Evolutionary conservation across 2,888 invertebrate genomes (phyloP).

Genomic region (Trachelus stipa): DNA sequence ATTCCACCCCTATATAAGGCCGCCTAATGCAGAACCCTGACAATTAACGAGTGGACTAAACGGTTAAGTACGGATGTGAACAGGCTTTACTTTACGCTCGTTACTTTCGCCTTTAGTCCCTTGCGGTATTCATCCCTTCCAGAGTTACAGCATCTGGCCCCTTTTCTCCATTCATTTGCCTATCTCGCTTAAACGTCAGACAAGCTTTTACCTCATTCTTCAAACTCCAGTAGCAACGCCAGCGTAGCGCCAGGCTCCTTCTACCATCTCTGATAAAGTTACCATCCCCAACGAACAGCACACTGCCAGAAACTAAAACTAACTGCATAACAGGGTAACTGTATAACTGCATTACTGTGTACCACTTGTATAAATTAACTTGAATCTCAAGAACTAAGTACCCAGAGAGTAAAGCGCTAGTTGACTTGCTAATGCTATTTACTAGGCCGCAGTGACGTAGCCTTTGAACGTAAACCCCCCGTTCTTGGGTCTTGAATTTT

Average conservation of each 20-base stretch:
- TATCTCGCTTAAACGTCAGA: not conserved
- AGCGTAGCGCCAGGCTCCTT: not conserved
- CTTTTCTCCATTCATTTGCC: not conserved
- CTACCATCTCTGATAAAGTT: not conserved
- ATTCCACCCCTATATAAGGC: conserved; percentile 2
- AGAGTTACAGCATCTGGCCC: not conserved
- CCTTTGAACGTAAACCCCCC: not conserved
- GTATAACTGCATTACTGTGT: conserved; percentile 58
- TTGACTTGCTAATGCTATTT: conserved; percentile 65
- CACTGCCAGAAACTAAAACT: conserved; percentile 50
- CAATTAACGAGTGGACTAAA: conserved; percentile 20
- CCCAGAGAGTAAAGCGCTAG: conserved; percentile 57
- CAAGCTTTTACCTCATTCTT: not conserved
- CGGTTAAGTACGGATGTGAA: conserved; percentile 12
- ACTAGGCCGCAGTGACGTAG: conserved; percentile 50
- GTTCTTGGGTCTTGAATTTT: not conserved
- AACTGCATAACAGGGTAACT: conserved; percentile 52
- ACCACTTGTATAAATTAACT: conserved; percentile 64
- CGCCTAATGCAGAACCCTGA: conserved; percentile 9
- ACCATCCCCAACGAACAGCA: not conserved
- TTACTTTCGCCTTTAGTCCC: not conserved
- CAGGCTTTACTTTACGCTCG: conserved; percentile 11
- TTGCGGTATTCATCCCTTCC: not conserved
- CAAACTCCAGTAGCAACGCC: not conserved
- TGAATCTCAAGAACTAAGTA: conserved; percentile 64